These are phyloP conservation scores for Drosophila multiciliata DNA, from an alignment of 2,888 invertebrate species.

Conservation along the genomic window DNA sequence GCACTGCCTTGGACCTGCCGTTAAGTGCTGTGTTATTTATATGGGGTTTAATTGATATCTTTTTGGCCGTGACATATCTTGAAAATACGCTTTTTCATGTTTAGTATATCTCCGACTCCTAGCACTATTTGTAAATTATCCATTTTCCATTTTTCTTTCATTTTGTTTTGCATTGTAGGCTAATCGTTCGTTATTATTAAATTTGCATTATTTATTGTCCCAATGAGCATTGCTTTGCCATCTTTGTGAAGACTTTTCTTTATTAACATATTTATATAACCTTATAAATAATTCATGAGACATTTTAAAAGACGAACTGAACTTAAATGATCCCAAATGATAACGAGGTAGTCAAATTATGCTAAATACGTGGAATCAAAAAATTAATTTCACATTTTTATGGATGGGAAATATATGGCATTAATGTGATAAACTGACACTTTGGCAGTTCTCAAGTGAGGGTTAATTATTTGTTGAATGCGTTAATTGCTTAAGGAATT, in stretches of 20 bases:
- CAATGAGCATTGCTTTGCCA: conserved; percentile 33
- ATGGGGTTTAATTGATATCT: conserved; percentile 49
- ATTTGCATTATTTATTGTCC: conserved; percentile 49
- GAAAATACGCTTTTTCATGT: conserved; percentile 4
- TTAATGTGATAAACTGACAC: neutral
- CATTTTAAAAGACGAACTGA: conserved; percentile 52
- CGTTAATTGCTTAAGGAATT: neutral
- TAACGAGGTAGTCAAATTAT: conserved; percentile 9
- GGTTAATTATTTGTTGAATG: neutral
- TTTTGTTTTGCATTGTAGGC: conserved; percentile 38
- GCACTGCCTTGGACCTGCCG: neutral
- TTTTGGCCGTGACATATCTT: conserved; percentile 9
- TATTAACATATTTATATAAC: conserved; percentile 23
- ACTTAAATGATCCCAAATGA: conserved; percentile 36
- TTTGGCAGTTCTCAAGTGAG: neutral
- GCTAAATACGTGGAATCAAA: neutral
- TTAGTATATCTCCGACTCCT: conserved; percentile 2
- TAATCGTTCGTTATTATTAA: conserved; percentile 61
- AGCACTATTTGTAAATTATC: conserved; percentile 27
- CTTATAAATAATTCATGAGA: conserved; percentile 71
- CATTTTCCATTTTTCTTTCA: conserved; percentile 14
- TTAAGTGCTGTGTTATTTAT: conserved; percentile 48
- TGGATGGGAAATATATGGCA: neutral
- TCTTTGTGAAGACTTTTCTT: conserved; percentile 36
- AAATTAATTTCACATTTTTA: neutral